Conservation (phyloP, 2,888 invertebrate genomes). For the Oasisia sp. region DNA sequence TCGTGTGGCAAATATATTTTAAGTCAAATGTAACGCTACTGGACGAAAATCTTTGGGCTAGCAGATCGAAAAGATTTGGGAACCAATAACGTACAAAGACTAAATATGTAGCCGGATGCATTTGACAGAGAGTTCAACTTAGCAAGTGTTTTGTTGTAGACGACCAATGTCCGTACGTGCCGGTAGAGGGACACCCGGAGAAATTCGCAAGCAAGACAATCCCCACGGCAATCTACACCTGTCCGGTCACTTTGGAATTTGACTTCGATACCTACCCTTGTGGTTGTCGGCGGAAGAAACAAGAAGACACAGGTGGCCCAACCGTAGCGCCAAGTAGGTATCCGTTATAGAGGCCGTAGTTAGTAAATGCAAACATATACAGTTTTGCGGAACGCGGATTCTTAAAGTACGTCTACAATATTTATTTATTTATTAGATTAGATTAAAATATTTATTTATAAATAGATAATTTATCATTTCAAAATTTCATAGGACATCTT, state of each 20-base stretch:
- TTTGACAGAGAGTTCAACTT: not conserved
- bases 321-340: not conserved
- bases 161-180: not conserved
- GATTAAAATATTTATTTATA: too few species aligned
- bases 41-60: too few species aligned
- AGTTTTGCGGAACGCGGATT: too few species aligned
- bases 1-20: too few species aligned
- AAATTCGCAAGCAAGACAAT: not conserved
- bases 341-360: not conserved
- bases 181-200: not conserved
- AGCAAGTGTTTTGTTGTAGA: not conserved
- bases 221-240: not conserved
- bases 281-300: not conserved
- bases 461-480: too few species aligned
- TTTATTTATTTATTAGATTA: too few species aligned
- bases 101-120: not conserved
- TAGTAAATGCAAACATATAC: too few species aligned
- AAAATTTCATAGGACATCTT: too few species aligned
- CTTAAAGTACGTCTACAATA: too few species aligned
- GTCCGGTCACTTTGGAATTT: not conserved
- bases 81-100: too few species aligned
- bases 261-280: not conserved
- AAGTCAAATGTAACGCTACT: too few species aligned
- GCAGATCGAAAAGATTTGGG: too few species aligned
- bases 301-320: not conserved